phyloP scores from a whole-genome alignment of 2,888 invertebrate species.

The Thumatha senex region DNA sequence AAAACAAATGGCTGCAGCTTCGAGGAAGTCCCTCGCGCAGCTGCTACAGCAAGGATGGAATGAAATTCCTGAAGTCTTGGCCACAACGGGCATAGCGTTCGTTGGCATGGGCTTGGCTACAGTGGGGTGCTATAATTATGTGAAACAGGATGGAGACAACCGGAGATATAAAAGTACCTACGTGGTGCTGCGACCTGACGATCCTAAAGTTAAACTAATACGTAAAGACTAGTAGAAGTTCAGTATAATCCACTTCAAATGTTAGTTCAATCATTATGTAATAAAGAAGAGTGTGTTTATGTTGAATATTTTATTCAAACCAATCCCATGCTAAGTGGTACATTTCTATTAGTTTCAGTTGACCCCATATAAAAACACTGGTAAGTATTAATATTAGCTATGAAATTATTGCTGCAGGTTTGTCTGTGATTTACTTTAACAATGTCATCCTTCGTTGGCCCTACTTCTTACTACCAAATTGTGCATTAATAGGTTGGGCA shows the following conservation, averaged over 20 bases:
- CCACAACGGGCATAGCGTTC: conserved; percentile 82
- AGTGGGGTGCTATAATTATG: conserved; percentile 75
- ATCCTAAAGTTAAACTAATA: conserved; percentile 84
- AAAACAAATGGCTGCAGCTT: conserved; percentile 56
- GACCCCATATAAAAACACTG: too few species aligned
- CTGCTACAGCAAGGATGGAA: conserved; percentile 80
- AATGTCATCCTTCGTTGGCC: too few species aligned
- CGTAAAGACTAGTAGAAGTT: conserved; percentile 70
- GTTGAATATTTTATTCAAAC: conserved; percentile 18
- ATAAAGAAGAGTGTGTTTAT: conserved; percentile 51
- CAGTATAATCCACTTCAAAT: conserved; percentile 18
- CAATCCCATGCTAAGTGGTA: too few species aligned
- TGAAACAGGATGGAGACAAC: conserved; percentile 85
- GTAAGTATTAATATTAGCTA: too few species aligned
- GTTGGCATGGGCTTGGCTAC: conserved; percentile 80
- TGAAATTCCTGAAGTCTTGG: conserved; percentile 89
- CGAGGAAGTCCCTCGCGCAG: conserved; percentile 64
- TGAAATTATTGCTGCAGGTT: too few species aligned
- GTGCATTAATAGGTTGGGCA: too few species aligned
- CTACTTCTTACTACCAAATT: too few species aligned
- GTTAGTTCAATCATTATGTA: conserved; percentile 68
- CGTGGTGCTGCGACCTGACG: conserved; percentile 86
- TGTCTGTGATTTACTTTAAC: too few species aligned
- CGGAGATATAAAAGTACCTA: conserved; percentile 85
- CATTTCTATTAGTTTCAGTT: too few species aligned